Percentiles rank a stretch among this genome's conserved stretches.
phyloP scores from a whole-genome alignment of 2,888 invertebrate species.

The Melitaea athalia region DNA sequence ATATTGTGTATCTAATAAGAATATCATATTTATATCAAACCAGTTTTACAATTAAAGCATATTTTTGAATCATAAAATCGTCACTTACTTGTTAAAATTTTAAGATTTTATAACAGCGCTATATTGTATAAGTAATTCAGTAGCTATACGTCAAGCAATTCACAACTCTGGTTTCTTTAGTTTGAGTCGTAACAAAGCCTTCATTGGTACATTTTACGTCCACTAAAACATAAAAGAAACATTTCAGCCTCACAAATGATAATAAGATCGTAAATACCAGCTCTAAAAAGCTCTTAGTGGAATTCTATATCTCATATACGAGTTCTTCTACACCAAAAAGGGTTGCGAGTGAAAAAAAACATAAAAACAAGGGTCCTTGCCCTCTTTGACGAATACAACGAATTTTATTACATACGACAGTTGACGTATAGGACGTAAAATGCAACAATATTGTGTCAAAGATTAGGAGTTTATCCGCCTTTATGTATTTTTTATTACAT shows the following conservation, averaged over 20 bases:
- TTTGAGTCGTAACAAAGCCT: constrained; percentile 34
- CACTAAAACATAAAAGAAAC: constrained; percentile 40
- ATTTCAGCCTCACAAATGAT: constrained; percentile 50
- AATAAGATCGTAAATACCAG: constrained; percentile 64
- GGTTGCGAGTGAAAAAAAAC: constrained; percentile 59
- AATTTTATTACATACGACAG: constrained; percentile 72
- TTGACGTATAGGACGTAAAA: constrained; percentile 58
- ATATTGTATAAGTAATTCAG: constrained; percentile 5
- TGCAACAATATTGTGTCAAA: constrained; percentile 19
- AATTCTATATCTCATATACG: constrained; percentile 61
- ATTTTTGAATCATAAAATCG: constrained; percentile 6
- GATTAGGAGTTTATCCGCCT: constrained; percentile 12
- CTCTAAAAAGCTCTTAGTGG: constrained; percentile 60
- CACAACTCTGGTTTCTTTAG: constrained; percentile 24
- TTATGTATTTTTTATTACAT: not conserved
- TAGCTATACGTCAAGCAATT: constrained; percentile 19
- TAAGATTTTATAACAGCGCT: constrained; percentile 7
- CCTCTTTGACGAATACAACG: constrained; percentile 59
- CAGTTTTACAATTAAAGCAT: constrained; percentile 5
- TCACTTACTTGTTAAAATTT: constrained; percentile 3
- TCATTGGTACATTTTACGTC: constrained; percentile 36
- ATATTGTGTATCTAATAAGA: not conserved
- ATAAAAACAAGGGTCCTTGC: constrained; percentile 66
- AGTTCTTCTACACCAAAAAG: constrained; percentile 58
- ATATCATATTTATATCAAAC: not conserved